phyloP scores from a whole-genome alignment of 2,888 invertebrate genomes.

The Dugesia japonica region DNA sequence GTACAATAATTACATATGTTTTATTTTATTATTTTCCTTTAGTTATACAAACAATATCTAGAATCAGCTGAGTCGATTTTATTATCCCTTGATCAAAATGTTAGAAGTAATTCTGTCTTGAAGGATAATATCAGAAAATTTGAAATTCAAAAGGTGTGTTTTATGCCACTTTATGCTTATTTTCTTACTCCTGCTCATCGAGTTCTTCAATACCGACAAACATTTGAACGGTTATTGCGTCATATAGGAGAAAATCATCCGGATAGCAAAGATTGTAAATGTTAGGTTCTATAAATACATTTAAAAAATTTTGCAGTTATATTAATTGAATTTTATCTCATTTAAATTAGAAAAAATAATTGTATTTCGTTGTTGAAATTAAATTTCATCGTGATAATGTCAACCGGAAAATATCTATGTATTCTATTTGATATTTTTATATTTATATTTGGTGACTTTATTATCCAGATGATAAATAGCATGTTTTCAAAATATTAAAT shows the following conservation, averaged over 20 bases:
- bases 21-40: no score
- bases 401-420: no score
- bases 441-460: no score
- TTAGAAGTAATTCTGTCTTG: slow-evolving; percentile 58
- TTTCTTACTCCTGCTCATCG: slow-evolving; percentile 68
- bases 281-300: slow-evolving; percentile 37
- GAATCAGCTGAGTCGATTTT: slow-evolving; percentile 62
- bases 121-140: slow-evolving; percentile 61
- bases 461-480: no score
- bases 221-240: slow-evolving; percentile 60
- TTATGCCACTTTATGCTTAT: slow-evolving; percentile 66
- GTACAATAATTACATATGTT: no score
- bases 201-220: slow-evolving; percentile 64
- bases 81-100: slow-evolving; percentile 63
- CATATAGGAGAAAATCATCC: slow-evolving; percentile 52
- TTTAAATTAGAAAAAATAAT: no score
- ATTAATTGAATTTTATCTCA: no score
- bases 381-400: no score
- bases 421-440: no score
- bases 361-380: no score
- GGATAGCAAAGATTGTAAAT: slow-evolving; percentile 47
- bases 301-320: no score
- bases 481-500: no score
- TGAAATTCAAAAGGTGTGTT: slow-evolving; percentile 62
- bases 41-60: slow-evolving; percentile 50